Base-by-base conservation (phyloP, 2,888 invertebrate species). In the Chymomyza amoena region DNA sequence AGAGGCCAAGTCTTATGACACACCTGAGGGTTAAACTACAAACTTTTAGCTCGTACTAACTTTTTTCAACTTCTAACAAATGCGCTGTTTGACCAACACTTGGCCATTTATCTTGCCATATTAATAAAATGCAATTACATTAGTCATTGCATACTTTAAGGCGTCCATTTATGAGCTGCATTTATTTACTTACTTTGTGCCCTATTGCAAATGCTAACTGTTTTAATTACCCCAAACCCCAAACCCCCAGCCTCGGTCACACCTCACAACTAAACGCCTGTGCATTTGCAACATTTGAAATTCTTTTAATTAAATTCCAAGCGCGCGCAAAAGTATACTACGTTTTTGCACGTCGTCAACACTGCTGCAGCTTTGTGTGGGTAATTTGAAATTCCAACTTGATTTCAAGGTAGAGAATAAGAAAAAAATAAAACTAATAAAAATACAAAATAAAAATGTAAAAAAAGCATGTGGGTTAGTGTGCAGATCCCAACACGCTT, bases 271-370 rank as follows among this genome's bases (percentile, higher is more conserved):
- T 28, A 18, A 25, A 7, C 25, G 20, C 9, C 9, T 28, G 7
- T 20, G 18, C 25, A 25, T 57, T 66, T 77, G 75, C 76, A 76
- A 72, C 87, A 79, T 78, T 86, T 84, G 81, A 87, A 78, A 84
- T 84, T 81, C 88, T 86, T 84, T 86, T 84, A 84, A 88, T 84
- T 84, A 84, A 88, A 88, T 84, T 84, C 88, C 81, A 52, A 18
- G 77, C 73, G 72, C 79, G 75, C 60, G 32, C 60, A 74, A 75
- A 81, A 79, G 73, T 71, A 73, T 67, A 75, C 74, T 66, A 71
- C 80, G 74, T 72, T 74, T 76, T 71, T 61, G 70, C 70, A 64
- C 73, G 69, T 72, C 61, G 13, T 54, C 36, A 51, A 45, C 20
- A 18, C 13, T n/a, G 52, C 20, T 39, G 39, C 15, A 5, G 36